These are phyloP conservation scores for Tor tambroides DNA, from an alignment of 2,113 vertebrate genomes.

Conservation along the genomic window DNA sequence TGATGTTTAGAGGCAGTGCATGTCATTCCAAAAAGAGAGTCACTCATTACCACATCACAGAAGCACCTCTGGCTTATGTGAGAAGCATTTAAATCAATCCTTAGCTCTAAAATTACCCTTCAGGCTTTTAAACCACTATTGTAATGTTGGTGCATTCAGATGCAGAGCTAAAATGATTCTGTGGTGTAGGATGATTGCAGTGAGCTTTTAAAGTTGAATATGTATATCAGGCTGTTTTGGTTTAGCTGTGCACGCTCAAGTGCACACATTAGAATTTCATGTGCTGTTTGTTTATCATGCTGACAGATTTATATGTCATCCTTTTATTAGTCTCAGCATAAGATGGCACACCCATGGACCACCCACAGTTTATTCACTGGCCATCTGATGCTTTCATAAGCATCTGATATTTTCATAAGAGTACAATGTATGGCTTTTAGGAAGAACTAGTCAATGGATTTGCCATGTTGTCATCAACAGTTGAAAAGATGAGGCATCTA, in stretches of 20 bases:
- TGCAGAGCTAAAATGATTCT: background rate
- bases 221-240: constrained; percentile 15
- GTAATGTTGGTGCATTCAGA: background rate
- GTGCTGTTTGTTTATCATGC: background rate
- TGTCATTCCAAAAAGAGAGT: constrained; percentile 32
- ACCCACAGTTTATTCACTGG: constrained; percentile 7
- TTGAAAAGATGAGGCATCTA: background rate
- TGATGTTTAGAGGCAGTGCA: constrained; percentile 36
- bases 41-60: constrained; percentile 26
- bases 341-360: background rate
- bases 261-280: constrained; percentile 21
- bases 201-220: constrained; percentile 35
- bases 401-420: background rate
- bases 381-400: constrained; percentile 17
- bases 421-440: background rate
- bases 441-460: background rate
- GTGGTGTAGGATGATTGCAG: background rate
- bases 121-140: background rate
- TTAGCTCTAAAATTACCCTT: constrained; percentile 37
- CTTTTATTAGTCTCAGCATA: constrained; percentile 1
- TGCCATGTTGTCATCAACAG: background rate
- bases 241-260: background rate
- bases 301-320: constrained; percentile 8
- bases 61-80: constrained; percentile 17
- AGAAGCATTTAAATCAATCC: constrained; percentile 16